Conservation (phyloP, 2,797 vertebrate species). For the Scomberomorus guttatus region DNA sequence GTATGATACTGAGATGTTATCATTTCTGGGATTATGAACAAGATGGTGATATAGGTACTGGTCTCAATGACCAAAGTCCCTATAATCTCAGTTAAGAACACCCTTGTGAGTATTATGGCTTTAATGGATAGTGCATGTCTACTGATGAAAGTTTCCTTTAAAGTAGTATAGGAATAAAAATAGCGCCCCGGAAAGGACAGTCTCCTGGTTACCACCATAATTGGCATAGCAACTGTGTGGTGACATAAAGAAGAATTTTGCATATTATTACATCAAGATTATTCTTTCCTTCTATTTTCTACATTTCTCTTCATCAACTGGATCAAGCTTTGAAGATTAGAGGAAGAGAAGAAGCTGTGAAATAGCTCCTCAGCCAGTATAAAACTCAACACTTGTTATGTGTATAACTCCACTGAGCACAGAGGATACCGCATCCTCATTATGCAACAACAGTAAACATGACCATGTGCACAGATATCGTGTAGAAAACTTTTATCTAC, state of each 20-base stretch:
- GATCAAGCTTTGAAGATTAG: neutral
- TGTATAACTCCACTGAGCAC: too few species aligned
- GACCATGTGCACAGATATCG: too few species aligned
- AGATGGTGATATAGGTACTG: constrained; percentile 1
- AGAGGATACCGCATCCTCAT: too few species aligned
- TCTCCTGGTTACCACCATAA: constrained; percentile 7
- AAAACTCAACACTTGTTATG: too few species aligned
- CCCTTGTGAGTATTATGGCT: neutral
- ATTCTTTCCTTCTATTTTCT: neutral
- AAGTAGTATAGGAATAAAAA: too few species aligned
- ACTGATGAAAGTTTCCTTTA: too few species aligned
- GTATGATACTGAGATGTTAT: neutral
- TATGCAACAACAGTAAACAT: too few species aligned
- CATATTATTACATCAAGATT: neutral
- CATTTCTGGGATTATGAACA: constrained; percentile 14
- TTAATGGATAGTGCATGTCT: constrained; percentile 3
- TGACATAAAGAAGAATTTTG: neutral
- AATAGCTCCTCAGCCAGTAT: too few species aligned
- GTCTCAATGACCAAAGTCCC: constrained; percentile 7
- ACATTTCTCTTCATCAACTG: neutral
- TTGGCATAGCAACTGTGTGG: constrained; percentile 37
- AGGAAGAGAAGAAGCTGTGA: neutral
- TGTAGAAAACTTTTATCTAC: neutral
- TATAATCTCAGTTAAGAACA: constrained; percentile 8
- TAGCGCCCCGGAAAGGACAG: neutral